Evolutionary conservation across 2,113 vertebrate species (phyloP).

Genomic region (Hemichromis elongatus): DNA sequence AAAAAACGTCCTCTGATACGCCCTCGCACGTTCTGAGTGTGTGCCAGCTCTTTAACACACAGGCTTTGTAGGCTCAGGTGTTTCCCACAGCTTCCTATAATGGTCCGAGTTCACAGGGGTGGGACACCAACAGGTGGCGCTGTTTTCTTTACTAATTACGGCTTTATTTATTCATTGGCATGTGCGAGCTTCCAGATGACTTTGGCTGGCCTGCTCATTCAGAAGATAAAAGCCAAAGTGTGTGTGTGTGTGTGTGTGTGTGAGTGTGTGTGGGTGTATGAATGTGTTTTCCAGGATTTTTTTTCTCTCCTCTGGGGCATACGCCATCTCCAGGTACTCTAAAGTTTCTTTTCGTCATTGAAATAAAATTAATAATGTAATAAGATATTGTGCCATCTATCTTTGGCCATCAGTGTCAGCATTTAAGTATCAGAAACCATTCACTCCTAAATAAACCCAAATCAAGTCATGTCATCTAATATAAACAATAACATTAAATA

Average conservation of each 20-base stretch:
- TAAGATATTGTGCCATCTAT: neutral
- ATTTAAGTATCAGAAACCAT: neutral
- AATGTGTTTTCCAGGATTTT: neutral
- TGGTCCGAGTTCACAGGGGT: conserved; percentile 43
- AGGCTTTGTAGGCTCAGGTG: conserved; percentile 53
- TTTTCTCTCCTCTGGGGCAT: neutral
- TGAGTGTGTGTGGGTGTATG: neutral
- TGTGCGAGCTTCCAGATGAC: conserved; percentile 57
- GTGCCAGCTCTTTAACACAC: conserved; percentile 38
- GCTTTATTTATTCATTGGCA: conserved; percentile 70
- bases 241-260: neutral
- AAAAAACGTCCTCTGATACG: neutral
- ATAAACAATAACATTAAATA: neutral
- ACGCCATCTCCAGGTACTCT: conserved; percentile 6
- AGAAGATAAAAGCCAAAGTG: conserved; percentile 23
- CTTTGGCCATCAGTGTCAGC: neutral
- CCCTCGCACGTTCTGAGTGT: neutral
- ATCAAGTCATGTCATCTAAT: too few relatives aligned
- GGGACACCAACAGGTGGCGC: conserved; percentile 70
- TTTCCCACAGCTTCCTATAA: conserved; percentile 39
- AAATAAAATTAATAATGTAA: neutral
- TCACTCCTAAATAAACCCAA: neutral
- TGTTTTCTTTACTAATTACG: conserved; percentile 73
- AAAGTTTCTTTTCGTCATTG: neutral
- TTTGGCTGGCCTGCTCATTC: conserved; percentile 44